phyloP scores from a whole-genome alignment of 2,888 invertebrate genomes.

The Fragum sueziense region DNA sequence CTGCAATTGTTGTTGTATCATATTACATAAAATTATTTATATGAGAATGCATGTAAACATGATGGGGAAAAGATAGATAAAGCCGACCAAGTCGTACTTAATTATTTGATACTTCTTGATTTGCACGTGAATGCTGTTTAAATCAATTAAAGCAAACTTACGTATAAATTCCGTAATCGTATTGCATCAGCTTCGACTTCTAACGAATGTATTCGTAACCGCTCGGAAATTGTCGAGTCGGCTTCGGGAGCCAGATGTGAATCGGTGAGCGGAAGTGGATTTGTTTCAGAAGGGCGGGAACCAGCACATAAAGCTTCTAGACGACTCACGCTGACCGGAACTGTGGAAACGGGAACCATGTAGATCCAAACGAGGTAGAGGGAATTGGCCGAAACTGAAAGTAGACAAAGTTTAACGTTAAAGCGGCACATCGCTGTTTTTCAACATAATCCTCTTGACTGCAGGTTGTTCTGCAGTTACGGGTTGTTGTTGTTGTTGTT shows the following conservation, averaged over 20 bases:
- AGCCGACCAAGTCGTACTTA: too few relatives aligned
- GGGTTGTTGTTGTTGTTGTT: too few relatives aligned
- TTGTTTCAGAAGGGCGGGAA: constrained; percentile 1
- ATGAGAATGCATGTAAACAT: too few relatives aligned
- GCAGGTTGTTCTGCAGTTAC: too few relatives aligned
- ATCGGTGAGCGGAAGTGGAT: neutral
- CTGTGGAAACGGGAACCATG: constrained; percentile 6
- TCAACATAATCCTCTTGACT: too few relatives aligned
- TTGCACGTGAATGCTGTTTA: too few relatives aligned
- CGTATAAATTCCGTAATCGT: constrained; percentile 8
- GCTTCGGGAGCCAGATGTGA: neutral
- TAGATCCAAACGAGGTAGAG: constrained; percentile 10
- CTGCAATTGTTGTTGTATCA: too few relatives aligned
- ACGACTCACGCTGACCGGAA: constrained; percentile 6
- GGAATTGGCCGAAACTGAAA: constrained; percentile 9
- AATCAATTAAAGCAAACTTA: too few relatives aligned
- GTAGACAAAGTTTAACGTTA: neutral
- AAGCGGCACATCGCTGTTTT: too few relatives aligned
- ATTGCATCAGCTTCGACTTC: neutral
- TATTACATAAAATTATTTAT: too few relatives aligned
- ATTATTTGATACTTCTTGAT: too few relatives aligned
- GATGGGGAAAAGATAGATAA: too few relatives aligned
- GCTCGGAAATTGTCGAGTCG: neutral
- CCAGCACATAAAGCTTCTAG: constrained; percentile 1
- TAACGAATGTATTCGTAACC: neutral